phyloP scores from a whole-genome alignment of 2,113 vertebrate species.

The Saccopteryx bilineata region DNA sequence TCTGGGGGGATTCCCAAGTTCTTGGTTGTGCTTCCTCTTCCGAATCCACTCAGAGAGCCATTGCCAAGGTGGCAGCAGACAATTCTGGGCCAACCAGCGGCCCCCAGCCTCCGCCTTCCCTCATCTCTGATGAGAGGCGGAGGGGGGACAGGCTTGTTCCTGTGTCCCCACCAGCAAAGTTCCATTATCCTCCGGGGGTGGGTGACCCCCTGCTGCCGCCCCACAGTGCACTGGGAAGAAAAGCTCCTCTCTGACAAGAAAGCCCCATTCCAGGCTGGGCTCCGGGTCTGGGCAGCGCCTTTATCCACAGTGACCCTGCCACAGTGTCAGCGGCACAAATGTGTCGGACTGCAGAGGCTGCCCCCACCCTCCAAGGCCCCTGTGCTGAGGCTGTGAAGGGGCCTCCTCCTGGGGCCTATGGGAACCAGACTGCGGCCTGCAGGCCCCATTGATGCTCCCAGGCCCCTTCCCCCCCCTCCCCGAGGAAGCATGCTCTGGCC shows the following conservation, averaged over 20 bases:
- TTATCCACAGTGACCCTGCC: conserved; percentile 78
- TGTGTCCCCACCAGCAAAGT: conserved; percentile 8
- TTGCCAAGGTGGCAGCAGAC: conserved; percentile 64
- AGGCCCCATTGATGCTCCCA: conserved; percentile 9
- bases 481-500: background rate
- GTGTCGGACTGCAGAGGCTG: background rate
- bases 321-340: conserved; percentile 55
- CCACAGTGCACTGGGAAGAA: conserved; percentile 74
- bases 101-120: background rate
- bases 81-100: background rate
- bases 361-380: conserved; percentile 54
- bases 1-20: background rate
- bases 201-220: conserved; percentile 66
- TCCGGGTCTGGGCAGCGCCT: conserved; percentile 60
- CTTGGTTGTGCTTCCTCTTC: background rate
- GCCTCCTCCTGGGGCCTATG: conserved; percentile 63
- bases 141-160: background rate
- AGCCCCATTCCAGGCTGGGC: conserved; percentile 72
- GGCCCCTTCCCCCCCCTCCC: background rate
- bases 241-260: conserved; percentile 75
- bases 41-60: background rate
- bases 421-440: conserved; percentile 56
- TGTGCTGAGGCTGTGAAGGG: conserved; percentile 22
- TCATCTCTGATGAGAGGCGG: background rate
- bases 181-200: conserved; percentile 46